Conservation (phyloP, 92 coral and sea anemone genomes). For the Zoanthus sociatus region DNA sequence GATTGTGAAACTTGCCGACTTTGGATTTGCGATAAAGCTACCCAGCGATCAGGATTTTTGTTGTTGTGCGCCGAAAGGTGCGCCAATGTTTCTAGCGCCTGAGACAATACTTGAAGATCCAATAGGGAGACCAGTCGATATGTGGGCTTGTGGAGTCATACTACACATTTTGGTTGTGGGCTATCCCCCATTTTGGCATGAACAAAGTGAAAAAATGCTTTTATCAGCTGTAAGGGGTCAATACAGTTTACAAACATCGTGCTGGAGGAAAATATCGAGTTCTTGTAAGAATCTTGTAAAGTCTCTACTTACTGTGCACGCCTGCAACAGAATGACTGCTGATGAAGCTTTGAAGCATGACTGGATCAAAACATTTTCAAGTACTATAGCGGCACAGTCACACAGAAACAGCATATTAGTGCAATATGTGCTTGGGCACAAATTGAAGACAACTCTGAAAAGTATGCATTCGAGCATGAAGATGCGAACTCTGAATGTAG, state of each 20-base stretch:
- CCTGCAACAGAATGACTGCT: slow-evolving; percentile 75
- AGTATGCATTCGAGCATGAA: slow-evolving; percentile 84
- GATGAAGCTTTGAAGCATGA: slow-evolving; percentile 85
- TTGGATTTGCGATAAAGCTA: slow-evolving; percentile 83
- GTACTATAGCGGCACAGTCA: slow-evolving; percentile 4
- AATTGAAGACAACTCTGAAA: slow-evolving; percentile 74
- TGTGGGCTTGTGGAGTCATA: slow-evolving; percentile 95
- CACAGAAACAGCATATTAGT: slow-evolving; percentile 21
- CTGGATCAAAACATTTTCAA: slow-evolving; percentile 65
- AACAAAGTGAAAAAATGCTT: slow-evolving; percentile 77
- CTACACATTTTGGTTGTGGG: slow-evolving; percentile 84
- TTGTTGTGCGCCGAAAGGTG: slow-evolving; percentile 81
- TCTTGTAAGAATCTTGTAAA: slow-evolving; percentile 82
- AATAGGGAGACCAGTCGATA: slow-evolving; percentile 91
- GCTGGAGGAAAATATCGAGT: slow-evolving; percentile 73
- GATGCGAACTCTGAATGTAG: slow-evolving; percentile 71
- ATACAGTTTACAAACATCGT: slow-evolving; percentile 69
- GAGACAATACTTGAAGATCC: slow-evolving; percentile 90
- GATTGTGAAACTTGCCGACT: slow-evolving; percentile 86
- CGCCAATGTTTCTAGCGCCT: slow-evolving; percentile 97
- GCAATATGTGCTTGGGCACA: slow-evolving; percentile 38
- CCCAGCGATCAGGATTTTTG: slow-evolving; percentile 75
- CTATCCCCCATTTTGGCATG: slow-evolving; percentile 96
- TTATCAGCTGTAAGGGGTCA: slow-evolving; percentile 86
- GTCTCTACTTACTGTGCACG: slow-evolving; percentile 70